Base-by-base conservation (phyloP, 2,888 invertebrate species). In the Muschampia plurimacula region DNA sequence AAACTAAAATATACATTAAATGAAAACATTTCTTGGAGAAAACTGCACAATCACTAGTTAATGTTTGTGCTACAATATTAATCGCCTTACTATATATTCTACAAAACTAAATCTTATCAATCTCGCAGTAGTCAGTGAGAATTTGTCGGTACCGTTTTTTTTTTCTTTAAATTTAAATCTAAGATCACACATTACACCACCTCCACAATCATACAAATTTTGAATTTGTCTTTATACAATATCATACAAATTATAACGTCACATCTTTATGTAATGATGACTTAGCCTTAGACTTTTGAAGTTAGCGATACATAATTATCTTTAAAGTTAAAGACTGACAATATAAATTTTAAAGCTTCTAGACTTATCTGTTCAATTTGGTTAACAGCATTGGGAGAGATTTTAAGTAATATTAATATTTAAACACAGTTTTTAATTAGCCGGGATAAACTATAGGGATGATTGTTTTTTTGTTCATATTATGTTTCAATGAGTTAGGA, bases 61-160 rank as follows among this genome's bases (percentile, higher is more conserved):
- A 70, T 70, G 70, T 64, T 65, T 70, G 70, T 70, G 64, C 70
- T 59, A 70, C 46, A 59, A 28, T 55, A 63, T 46, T 44, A 36
- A 64, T 57, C n/a, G 62, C 10, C 62, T 32, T 52, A 49, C 52
- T 49, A 63, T n/a, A 60, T 62, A 57, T 12, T n/a, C 15, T 68
- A 69, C 49, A 62, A 41, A 22, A 8, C 55, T 64, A 64, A 36
- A 63, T 41, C 7, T 52, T 69, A 69, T 44, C 49, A 36, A 44
- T 57, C 64, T 57, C 57, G 57, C 46, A 65, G 44, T 70, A 39
- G 64, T 70, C 44, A 64, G 57, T 71, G 70, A 71, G 70, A 71
- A 71, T 71, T 71, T 59, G 46, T 71, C 70, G 70, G 70, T 71
- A 71, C 70, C 15, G 65, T 10, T 71, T 71, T 65, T 15, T 15